These are phyloP conservation scores for Cavia porcellus DNA, from an alignment of 2,113 vertebrate species.

Conservation along the genomic window DNA sequence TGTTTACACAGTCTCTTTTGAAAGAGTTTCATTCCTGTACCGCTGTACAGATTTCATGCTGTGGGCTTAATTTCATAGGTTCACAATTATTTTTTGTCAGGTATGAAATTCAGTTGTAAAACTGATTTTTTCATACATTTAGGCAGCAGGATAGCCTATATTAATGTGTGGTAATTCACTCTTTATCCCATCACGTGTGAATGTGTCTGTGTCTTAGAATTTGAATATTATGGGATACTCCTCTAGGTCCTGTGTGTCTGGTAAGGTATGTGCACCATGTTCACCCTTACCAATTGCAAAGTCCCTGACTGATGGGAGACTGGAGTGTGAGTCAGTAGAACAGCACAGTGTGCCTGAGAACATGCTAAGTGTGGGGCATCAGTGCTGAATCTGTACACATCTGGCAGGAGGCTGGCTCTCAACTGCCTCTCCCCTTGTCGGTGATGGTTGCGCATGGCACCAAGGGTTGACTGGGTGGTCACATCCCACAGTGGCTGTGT, in stretches of 20 bases:
- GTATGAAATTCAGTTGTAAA: slow-evolving; percentile 52
- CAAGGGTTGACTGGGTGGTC: background rate
- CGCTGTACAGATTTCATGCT: slow-evolving; percentile 9
- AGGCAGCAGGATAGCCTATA: background rate
- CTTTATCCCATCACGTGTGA: background rate
- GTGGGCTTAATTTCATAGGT: slow-evolving; percentile 1
- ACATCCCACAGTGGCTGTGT: background rate
- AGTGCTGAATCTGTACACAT: background rate
- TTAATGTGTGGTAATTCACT: background rate
- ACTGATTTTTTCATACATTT: background rate
- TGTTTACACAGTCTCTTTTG: slow-evolving; percentile 14
- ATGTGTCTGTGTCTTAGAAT: slow-evolving; percentile 46
- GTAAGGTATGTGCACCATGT: background rate
- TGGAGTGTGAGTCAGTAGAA: background rate
- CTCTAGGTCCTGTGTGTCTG: background rate
- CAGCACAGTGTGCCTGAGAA: background rate
- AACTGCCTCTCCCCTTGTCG: background rate
- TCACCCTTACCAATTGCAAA: slow-evolving; percentile 26
- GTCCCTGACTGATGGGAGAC: slow-evolving; percentile 30
- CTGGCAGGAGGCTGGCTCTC: slow-evolving; percentile 8
- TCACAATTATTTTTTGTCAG: slow-evolving; percentile 3
- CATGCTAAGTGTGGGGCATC: background rate
- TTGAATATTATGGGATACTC: background rate
- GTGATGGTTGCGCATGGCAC: background rate
- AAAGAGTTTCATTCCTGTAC: slow-evolving; percentile 29